phyloP scores from a whole-genome alignment of 2,888 invertebrate species.

The Choristoneura rosaceana region DNA sequence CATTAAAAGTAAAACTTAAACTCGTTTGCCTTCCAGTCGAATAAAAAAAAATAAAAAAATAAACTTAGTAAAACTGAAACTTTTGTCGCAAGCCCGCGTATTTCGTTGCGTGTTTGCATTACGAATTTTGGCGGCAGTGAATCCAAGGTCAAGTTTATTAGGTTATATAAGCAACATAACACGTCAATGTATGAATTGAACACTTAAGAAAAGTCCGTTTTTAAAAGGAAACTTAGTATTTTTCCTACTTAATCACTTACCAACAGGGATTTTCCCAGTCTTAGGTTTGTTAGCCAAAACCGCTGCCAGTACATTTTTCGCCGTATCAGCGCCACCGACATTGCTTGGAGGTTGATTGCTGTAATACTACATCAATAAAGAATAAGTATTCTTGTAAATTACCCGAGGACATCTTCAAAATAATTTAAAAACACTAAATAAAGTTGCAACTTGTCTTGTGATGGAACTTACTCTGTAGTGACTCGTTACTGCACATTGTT shows the following conservation, averaged over 20 bases:
- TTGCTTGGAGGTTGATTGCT: slow-evolving; percentile 61
- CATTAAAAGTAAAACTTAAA: neutral
- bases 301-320: slow-evolving; percentile 82
- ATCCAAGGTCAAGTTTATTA: slow-evolving; percentile 62
- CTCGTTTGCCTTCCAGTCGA: no score
- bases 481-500: slow-evolving; percentile 71
- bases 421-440: neutral
- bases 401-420: slow-evolving; percentile 66
- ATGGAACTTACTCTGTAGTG: slow-evolving; percentile 62
- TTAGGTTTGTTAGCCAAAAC: slow-evolving; percentile 81
- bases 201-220: neutral
- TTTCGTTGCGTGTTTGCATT: slow-evolving; percentile 2
- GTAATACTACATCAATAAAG: slow-evolving; percentile 64
- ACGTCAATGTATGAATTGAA: neutral
- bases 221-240: slow-evolving; percentile 13
- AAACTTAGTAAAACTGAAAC: neutral
- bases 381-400: slow-evolving; percentile 44
- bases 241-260: slow-evolving; percentile 58
- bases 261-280: slow-evolving; percentile 81
- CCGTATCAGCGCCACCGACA: slow-evolving; percentile 64
- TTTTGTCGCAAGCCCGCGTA: neutral
- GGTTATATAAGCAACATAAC: slow-evolving; percentile 55
- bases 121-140: slow-evolving; percentile 43
- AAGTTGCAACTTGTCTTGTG: neutral
- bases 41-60: no score